Percentiles rank a stretch among this genome's conserved stretches.
Evolutionary conservation across 2,888 invertebrate species (phyloP).

Genomic region (Abscondita cerata): DNA sequence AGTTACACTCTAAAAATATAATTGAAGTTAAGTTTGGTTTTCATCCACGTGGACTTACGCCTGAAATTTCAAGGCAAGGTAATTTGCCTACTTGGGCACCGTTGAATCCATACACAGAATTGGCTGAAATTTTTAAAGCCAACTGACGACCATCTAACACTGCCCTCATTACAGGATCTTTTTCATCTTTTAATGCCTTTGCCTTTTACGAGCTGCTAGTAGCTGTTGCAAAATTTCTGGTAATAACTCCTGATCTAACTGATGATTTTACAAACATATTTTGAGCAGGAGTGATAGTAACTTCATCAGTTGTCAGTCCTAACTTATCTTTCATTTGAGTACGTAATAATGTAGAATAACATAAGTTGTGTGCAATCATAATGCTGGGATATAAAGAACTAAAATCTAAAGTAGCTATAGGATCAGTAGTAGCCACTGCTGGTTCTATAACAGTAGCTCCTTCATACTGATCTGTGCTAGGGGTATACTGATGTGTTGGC

Average conservation of each 20-base stretch:
- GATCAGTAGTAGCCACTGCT: constrained; percentile 92
- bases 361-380: constrained; percentile 99
- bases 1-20: constrained; percentile 78
- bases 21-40: not conserved
- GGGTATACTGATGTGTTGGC: constrained; percentile 84
- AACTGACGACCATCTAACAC: constrained; percentile 96
- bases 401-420: constrained; percentile 99
- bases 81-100: constrained; percentile 97
- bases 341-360: constrained; percentile 92
- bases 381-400: constrained; percentile 99
- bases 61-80: constrained; percentile 94
- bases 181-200: constrained; percentile 95
- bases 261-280: constrained; percentile 88
- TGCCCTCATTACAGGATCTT: constrained; percentile 90
- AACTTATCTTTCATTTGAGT: constrained; percentile 67
- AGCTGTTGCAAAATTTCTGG: constrained; percentile 96
- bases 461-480: constrained; percentile 86
- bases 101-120: constrained; percentile 99
- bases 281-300: constrained; percentile 89
- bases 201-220: constrained; percentile 91
- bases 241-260: constrained; percentile 87
- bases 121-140: constrained; percentile 97
- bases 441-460: constrained; percentile 99
- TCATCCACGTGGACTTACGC: constrained; percentile 60
- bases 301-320: constrained; percentile 70